Evolutionary conservation across 2,888 invertebrate species (phyloP).

Genomic region (Scotopteryx bipunctaria): DNA sequence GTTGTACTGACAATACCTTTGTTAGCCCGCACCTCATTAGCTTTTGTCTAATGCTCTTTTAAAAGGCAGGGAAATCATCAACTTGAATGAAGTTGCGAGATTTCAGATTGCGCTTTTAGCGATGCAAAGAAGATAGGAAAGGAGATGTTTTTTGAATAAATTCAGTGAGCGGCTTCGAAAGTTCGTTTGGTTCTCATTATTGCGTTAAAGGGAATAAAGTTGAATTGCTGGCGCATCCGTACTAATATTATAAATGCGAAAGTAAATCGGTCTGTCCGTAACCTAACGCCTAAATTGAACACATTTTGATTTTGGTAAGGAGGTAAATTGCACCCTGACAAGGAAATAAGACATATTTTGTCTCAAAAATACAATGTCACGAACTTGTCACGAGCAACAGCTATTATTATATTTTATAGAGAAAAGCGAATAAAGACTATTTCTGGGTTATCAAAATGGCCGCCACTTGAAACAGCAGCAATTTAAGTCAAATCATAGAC

Average conservation of each 20-base stretch:
- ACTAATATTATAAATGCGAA: too few species aligned
- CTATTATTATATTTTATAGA: too few species aligned
- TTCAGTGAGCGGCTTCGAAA: conserved; percentile 3
- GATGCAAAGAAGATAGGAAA: conserved; percentile 17
- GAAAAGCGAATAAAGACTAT: too few species aligned
- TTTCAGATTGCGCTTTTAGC: conserved; percentile 26
- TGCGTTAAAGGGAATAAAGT: conserved; percentile 1
- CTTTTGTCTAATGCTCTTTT: conserved; percentile 36
- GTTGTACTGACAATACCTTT: conserved; percentile 35
- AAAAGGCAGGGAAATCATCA: conserved; percentile 30
- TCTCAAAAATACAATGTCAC: too few species aligned
- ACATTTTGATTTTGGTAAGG: too few species aligned
- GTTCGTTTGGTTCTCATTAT: not conserved
- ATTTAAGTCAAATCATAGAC: conserved; percentile 16
- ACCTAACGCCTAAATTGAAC: too few species aligned
- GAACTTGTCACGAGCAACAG: too few species aligned
- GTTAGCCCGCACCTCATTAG: conserved; percentile 34
- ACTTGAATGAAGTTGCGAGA: conserved; percentile 25
- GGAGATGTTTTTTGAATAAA: conserved; percentile 6
- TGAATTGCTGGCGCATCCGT: too few species aligned
- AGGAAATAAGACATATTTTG: too few species aligned
- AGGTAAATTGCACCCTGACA: too few species aligned
- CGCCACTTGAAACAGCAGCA: conserved; percentile 6
- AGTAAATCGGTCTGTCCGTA: too few species aligned
- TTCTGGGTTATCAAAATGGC: conserved; percentile 15